Evolutionary conservation across 2,888 invertebrate species (phyloP).

Genomic region (Abrostola tripartita): DNA sequence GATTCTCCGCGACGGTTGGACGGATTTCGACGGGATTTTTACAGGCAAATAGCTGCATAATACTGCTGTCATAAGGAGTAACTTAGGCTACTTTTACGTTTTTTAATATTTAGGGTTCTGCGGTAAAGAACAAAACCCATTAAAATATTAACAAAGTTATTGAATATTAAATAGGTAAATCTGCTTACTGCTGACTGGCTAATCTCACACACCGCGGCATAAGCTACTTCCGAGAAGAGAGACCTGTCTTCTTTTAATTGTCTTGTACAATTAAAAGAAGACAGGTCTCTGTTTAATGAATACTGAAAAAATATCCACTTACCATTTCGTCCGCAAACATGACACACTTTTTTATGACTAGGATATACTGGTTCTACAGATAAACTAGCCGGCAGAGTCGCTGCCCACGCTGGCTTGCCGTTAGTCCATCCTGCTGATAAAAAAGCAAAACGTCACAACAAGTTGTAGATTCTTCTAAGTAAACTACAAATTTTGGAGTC

Average conservation of each 20-base stretch:
- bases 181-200: too few relatives aligned
- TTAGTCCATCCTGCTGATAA: conserved; percentile 67
- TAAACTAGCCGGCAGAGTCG: conserved; percentile 77
- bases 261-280: background rate
- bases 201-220: background rate
- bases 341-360: conserved; percentile 79
- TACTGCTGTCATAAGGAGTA: too few relatives aligned
- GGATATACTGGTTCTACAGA: conserved; percentile 81
- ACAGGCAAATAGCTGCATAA: too few relatives aligned
- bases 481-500: background rate
- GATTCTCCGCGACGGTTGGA: too few relatives aligned
- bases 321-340: conserved; percentile 84
- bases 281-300: background rate
- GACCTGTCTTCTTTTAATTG: too few relatives aligned
- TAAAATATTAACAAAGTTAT: too few relatives aligned
- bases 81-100: too few relatives aligned
- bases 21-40: too few relatives aligned
- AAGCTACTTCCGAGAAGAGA: conserved; percentile 2
- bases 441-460: background rate
- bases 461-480: background rate
- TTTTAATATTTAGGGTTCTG: too few relatives aligned
- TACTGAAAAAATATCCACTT: conserved; percentile 39
- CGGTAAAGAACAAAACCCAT: too few relatives aligned
- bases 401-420: conserved; percentile 77
- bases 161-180: too few relatives aligned